Conservation (phyloP, 2,113 vertebrate genomes). For the Turnix velox region DNA sequence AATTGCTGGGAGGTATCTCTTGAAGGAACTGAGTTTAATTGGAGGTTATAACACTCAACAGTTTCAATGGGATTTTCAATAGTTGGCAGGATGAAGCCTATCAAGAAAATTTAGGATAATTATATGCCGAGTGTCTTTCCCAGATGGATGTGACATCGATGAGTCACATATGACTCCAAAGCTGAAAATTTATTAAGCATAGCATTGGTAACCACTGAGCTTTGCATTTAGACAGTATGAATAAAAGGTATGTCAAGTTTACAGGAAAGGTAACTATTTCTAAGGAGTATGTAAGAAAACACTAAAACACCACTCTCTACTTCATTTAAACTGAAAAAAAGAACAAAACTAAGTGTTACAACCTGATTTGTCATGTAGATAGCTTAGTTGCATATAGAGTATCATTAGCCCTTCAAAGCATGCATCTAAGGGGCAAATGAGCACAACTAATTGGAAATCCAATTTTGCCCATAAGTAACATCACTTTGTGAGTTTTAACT, state of each 20-base stretch:
- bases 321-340: background rate
- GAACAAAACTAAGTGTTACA: background rate
- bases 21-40: background rate
- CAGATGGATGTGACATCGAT: background rate
- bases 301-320: background rate
- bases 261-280: background rate
- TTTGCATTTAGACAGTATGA: background rate
- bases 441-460: slow-evolving; percentile 52
- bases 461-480: slow-evolving; percentile 53
- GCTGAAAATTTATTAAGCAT: background rate
- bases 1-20: background rate
- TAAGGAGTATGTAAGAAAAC: background rate
- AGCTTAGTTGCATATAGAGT: background rate
- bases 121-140: background rate
- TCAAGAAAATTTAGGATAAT: background rate
- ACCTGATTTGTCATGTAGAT: background rate
- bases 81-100: background rate
- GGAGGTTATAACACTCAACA: background rate
- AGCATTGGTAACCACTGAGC: background rate
- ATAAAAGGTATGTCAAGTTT: background rate
- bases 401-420: slow-evolving; percentile 47
- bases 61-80: background rate
- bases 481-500: slow-evolving; percentile 38
- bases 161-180: background rate
- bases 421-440: slow-evolving; percentile 32